phyloP scores from a whole-genome alignment of 2,113 vertebrate species.

The Cyphomyrus plagiostoma region DNA sequence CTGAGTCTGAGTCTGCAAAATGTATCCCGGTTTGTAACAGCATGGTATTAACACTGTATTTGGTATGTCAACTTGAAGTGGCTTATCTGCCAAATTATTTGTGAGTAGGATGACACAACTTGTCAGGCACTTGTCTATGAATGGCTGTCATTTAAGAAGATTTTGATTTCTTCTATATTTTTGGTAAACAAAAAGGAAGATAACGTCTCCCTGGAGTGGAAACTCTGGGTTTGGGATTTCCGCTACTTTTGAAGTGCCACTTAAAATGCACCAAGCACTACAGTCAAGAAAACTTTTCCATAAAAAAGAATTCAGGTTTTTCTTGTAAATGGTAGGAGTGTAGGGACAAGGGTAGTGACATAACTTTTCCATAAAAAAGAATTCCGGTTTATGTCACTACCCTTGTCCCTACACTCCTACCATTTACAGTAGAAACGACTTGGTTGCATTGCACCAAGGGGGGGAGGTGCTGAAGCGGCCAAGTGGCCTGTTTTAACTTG shows the following conservation, averaged over 20 bases:
- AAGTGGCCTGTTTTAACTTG: neutral
- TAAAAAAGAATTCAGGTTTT: no score
- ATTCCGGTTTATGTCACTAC: neutral
- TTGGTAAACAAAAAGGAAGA: neutral
- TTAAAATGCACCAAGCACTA: neutral
- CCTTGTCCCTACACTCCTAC: neutral
- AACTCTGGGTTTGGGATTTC: neutral
- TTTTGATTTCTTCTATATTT: neutral
- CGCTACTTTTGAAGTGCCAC: neutral
- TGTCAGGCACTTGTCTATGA: neutral
- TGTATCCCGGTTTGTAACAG: neutral
- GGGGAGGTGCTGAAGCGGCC: neutral
- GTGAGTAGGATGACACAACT: neutral
- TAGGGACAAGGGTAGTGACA: neutral
- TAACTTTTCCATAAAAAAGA: neutral
- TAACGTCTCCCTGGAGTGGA: neutral
- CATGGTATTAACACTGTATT: neutral
- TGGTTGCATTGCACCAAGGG: neutral
- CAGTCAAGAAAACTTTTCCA: neutral
- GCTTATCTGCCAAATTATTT: neutral
- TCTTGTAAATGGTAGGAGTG: neutral
- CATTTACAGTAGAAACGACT: neutral
- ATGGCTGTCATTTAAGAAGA: neutral
- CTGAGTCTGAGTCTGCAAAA: neutral
- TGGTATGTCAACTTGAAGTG: neutral